Conservation (phyloP, 2,113 vertebrate species). For the Sterrhoptilus dennistouni region DNA sequence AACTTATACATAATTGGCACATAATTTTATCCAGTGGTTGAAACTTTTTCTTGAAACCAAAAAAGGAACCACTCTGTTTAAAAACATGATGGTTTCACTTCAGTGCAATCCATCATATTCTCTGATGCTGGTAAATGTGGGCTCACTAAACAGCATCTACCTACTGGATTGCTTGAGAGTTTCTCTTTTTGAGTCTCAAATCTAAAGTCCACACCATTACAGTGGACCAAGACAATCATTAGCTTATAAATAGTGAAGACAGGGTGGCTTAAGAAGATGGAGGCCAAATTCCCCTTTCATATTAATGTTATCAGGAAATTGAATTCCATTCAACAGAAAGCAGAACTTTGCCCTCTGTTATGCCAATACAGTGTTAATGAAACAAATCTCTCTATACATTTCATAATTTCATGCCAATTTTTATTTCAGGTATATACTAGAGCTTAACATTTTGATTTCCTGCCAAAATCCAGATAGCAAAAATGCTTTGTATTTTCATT, state of each 20-base stretch:
- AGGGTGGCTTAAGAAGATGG: background rate
- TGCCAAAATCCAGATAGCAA: background rate
- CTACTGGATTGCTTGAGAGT: background rate
- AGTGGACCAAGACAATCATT: background rate
- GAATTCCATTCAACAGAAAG: conserved; percentile 4
- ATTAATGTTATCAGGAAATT: background rate
- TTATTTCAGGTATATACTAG: conserved; percentile 1
- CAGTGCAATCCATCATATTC: conserved; percentile 46
- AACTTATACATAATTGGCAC: conserved; percentile 73
- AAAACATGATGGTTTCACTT: conserved; percentile 59
- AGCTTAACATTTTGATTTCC: background rate
- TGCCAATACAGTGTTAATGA: background rate
- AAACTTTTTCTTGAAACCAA: conserved; percentile 31
- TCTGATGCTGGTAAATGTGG: background rate
- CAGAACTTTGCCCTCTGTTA: background rate
- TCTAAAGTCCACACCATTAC: background rate
- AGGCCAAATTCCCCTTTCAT: background rate
- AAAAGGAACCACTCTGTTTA: conserved; percentile 72
- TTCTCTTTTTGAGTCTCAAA: background rate
- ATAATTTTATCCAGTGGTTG: conserved; percentile 71
- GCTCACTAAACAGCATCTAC: background rate
- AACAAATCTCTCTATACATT: background rate
- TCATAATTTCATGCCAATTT: background rate
- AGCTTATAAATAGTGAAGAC: background rate
- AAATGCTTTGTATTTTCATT: background rate